Conservation (phyloP, 2,113 vertebrate species). For the Sceloporus tristichus region DNA sequence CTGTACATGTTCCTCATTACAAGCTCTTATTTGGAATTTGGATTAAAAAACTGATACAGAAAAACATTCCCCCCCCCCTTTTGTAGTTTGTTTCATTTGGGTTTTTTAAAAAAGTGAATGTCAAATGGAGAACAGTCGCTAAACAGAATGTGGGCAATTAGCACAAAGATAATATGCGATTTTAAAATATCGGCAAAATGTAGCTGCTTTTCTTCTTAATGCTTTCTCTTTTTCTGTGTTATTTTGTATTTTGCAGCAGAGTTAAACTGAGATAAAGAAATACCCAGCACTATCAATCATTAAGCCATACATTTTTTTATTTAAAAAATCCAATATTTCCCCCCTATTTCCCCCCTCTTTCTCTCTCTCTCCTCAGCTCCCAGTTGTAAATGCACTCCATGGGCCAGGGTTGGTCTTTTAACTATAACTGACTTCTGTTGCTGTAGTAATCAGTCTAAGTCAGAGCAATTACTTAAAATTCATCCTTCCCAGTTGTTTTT, state of each 20-base stretch:
- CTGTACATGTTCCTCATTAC: accelerated
- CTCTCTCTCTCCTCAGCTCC: slow-evolving; percentile 10
- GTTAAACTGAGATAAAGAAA: slow-evolving; percentile 74
- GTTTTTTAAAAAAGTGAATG: slow-evolving; percentile 35
- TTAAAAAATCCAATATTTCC: background rate
- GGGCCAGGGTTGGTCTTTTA: slow-evolving; percentile 78
- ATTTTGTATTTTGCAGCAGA: slow-evolving; percentile 70
- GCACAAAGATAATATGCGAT: slow-evolving; percentile 64
- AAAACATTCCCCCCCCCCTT: no score
- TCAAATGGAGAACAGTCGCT: slow-evolving; percentile 68
- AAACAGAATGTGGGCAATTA: slow-evolving; percentile 57
- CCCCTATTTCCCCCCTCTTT: background rate
- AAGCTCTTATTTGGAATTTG: background rate
- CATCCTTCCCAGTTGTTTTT: slow-evolving; percentile 76
- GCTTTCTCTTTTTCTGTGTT: slow-evolving; percentile 42
- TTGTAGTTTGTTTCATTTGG: no score
- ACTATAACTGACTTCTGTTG: slow-evolving; percentile 80
- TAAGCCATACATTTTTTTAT: slow-evolving; percentile 77
- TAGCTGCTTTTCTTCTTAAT: slow-evolving; percentile 72
- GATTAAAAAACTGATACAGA: slow-evolving; percentile 28
- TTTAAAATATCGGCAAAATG: slow-evolving; percentile 76
- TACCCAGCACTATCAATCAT: slow-evolving; percentile 73
- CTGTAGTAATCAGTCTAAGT: slow-evolving; percentile 83
- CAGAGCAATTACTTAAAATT: slow-evolving; percentile 81
- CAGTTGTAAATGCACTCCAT: slow-evolving; percentile 73